These are phyloP conservation scores for Pseudoips prasinana DNA, from an alignment of 2,888 invertebrate genomes.

Conservation along the genomic window DNA sequence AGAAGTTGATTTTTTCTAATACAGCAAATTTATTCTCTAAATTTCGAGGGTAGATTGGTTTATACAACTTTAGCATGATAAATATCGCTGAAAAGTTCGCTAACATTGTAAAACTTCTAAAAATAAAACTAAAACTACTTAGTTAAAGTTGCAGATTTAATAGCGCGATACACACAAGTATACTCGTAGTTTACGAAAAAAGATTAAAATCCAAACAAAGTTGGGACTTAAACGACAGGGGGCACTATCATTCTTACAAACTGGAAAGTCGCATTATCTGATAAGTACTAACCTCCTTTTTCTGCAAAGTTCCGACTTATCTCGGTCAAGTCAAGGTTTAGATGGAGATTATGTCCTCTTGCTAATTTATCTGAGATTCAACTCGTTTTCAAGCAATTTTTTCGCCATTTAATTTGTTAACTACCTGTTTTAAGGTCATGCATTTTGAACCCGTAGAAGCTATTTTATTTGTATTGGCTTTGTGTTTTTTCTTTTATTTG, in stretches of 20 bases:
- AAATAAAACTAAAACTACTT: conserved; percentile 25
- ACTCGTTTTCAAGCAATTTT: conserved; percentile 26
- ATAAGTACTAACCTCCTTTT: conserved; percentile 38
- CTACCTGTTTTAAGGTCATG: background rate
- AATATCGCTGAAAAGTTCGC: too few species aligned
- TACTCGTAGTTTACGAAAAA: conserved; percentile 30
- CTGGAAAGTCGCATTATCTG: conserved; percentile 39
- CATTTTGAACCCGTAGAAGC: too few species aligned
- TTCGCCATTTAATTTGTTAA: conserved; percentile 19
- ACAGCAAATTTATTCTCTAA: too few species aligned
- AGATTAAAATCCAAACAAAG: conserved; percentile 35
- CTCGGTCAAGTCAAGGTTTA: conserved; percentile 34
- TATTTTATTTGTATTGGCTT: too few species aligned
- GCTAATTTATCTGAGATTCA: conserved; percentile 32
- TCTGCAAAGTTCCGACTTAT: conserved; percentile 34
- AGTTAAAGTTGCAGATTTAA: conserved; percentile 31
- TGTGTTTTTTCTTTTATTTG: too few species aligned
- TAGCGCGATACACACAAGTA: conserved; percentile 24
- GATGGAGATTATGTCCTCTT: conserved; percentile 30
- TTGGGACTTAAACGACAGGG: conserved; percentile 35
- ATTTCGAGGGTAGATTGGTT: too few species aligned
- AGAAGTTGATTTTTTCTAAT: too few species aligned
- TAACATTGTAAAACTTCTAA: too few species aligned
- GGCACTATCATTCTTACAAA: conserved; percentile 34
- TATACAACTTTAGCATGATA: too few species aligned